phyloP scores from a whole-genome alignment of 2,797 vertebrate species.

The Liasis olivaceus region DNA sequence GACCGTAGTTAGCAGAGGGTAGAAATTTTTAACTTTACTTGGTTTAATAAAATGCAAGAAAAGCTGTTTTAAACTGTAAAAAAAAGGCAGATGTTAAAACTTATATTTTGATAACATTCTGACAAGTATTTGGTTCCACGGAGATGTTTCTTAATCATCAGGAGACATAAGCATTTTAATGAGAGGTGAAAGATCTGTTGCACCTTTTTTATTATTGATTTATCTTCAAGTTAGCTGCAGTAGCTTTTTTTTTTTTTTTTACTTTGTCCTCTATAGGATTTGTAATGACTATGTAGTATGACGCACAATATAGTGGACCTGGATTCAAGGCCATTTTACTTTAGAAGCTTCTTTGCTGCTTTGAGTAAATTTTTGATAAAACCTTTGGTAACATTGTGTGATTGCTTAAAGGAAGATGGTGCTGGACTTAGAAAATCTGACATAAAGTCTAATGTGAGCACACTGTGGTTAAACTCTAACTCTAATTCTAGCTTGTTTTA shows the following conservation, averaged over 20 bases:
- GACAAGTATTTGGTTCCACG: not conserved
- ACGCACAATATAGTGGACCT: not conserved
- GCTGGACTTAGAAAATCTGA: not conserved
- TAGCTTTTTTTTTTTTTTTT: not conserved
- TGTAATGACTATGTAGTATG: not conserved
- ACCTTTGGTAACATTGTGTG: not conserved
- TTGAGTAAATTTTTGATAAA: not conserved
- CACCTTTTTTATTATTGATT: not conserved
- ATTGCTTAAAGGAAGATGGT: not conserved
- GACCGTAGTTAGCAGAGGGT: not conserved
- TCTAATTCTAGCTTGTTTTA: not conserved
- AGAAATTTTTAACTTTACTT: not conserved
- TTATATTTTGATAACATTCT: not conserved
- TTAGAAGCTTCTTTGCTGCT: not conserved
- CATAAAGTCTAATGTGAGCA: not conserved
- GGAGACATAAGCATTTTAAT: not conserved
- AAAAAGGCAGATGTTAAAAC: not conserved
- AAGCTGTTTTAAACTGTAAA: not conserved
- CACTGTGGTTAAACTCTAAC: no score
- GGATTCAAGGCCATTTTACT: not conserved
- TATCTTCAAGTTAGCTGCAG: not conserved
- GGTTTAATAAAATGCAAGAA: not conserved
- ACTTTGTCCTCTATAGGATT: not conserved
- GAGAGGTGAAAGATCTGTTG: not conserved
- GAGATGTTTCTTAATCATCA: not conserved